Percentiles rank a stretch among this genome's conserved stretches.
phyloP scores from a whole-genome alignment of 2,888 invertebrate species.

The Pristionchus japonicus region DNA sequence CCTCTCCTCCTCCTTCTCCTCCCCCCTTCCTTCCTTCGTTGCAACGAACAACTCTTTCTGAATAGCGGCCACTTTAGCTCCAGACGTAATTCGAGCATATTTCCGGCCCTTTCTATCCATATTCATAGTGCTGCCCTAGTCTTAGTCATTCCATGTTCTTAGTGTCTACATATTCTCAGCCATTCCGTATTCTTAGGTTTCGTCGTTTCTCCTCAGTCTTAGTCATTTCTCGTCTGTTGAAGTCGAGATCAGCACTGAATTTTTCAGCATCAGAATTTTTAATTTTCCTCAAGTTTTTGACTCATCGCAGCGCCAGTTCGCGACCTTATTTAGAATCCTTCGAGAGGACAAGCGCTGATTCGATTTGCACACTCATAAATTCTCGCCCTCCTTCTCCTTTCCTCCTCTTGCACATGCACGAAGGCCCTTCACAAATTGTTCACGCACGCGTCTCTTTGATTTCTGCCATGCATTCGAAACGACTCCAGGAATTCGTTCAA shows the following conservation, averaged over 20 bases:
- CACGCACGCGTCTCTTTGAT: not conserved
- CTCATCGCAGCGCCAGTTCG: not conserved
- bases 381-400: not conserved
- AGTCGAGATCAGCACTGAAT: not conserved
- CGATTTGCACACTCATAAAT: constrained; percentile 24
- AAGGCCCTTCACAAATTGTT: not conserved
- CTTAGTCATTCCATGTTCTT: too few relatives aligned
- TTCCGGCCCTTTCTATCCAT: not conserved
- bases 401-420: not conserved
- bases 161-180: too few relatives aligned
- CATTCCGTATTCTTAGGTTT: not conserved
- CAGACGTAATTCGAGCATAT: not conserved
- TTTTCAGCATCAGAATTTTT: not conserved
- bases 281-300: not conserved
- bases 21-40: not conserved
- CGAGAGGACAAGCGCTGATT: not conserved
- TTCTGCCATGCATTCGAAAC: not conserved
- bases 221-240: not conserved
- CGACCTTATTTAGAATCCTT: not conserved
- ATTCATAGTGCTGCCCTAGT: too few relatives aligned
- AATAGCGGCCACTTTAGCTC: not conserved
- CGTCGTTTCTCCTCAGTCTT: not conserved
- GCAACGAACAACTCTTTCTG: not conserved
- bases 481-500: not conserved
- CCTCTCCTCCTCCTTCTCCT: not conserved